Base-by-base conservation (phyloP, 2,888 invertebrate species). In the Drosophila longiperda region DNA sequence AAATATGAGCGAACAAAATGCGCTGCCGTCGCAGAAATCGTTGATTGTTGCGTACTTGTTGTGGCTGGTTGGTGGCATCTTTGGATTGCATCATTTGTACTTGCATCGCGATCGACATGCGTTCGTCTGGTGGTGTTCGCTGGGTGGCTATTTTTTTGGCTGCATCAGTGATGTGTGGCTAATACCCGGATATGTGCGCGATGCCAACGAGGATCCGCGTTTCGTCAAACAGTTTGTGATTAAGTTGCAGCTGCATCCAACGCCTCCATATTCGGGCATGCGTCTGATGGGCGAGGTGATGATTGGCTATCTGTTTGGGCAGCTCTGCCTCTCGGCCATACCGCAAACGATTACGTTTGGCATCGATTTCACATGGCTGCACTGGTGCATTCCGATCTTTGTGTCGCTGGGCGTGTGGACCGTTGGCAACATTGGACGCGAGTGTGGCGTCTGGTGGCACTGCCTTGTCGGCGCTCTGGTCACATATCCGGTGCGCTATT, bases 21-120 rank as follows among this genome's bases (percentile, higher is more conserved):
- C 57, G 0, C 54, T 89, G 63, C 90, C 88, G 1, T 66, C 86
- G 17, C 83, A 91, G 45, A 96, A 96, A 90, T 96, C 95, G 1
- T 92, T 95, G 12, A 90, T 96, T 58, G 91, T 95, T 87, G 95
- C 99, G 0, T 99, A 98, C 91, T 70, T 98, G 1, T 93, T 96
- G 48, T 99, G 98, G 98, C 89, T 98, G 0, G 94, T 97, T 80
- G 97, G 98, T 23, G 99, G 99, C 6, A 93, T 97, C 84, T 96
- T 97, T 82, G 99, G 99, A 0, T 93, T 97, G 7, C 99, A 99
- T 93, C 98, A 98, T 91, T 95, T 99, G 89, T 99, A 99, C 93
- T 94, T 99, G 75, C 95, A 96, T 62, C 94, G 99, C 66, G 98
- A 98, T 92, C 94, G 96, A 29, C 99, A 99, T 86, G 99, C 97